Evolutionary conservation across 2,888 invertebrate genomes (phyloP).

Genomic region (Amblyteles armatorius): DNA sequence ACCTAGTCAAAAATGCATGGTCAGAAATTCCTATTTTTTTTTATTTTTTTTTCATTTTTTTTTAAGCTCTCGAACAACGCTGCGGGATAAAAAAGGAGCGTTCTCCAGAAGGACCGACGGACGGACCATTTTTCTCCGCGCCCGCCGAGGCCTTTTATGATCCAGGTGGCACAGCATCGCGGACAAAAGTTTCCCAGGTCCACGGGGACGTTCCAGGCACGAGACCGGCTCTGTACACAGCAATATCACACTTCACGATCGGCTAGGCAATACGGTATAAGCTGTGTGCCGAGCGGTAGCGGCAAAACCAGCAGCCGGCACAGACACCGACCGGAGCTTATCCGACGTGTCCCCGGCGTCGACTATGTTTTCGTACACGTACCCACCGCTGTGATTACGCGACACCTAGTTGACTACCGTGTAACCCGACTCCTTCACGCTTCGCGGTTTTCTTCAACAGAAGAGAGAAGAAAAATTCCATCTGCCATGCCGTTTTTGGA

Average conservation of each 20-base stretch:
- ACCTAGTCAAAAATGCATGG: background rate
- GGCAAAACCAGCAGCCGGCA: conserved; percentile 21
- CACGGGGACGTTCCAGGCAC: conserved; percentile 39
- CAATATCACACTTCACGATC: conserved; percentile 78
- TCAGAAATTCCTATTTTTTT: background rate
- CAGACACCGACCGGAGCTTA: conserved; percentile 1
- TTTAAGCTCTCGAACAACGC: background rate
- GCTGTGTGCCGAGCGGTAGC: conserved; percentile 56
- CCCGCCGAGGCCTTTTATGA: background rate
- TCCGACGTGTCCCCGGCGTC: conserved; percentile 24
- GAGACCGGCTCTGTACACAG: conserved; percentile 61
- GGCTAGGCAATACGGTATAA: conserved; percentile 74
- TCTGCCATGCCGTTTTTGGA: no score
- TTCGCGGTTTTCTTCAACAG: background rate
- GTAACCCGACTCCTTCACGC: conserved; percentile 47
- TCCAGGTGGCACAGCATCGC: conserved; percentile 1
- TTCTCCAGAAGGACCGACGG: background rate
- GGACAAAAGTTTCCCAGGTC: conserved; percentile 72
- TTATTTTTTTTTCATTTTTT: background rate
- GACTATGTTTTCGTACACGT: conserved; percentile 54
- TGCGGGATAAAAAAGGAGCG: no score
- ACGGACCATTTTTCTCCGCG: background rate
- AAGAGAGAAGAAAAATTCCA: background rate
- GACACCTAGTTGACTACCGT: conserved; percentile 71
- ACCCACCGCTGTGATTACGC: conserved; percentile 56